phyloP scores from a whole-genome alignment of 2,113 vertebrate genomes.

The Pterophyllum scalare region DNA sequence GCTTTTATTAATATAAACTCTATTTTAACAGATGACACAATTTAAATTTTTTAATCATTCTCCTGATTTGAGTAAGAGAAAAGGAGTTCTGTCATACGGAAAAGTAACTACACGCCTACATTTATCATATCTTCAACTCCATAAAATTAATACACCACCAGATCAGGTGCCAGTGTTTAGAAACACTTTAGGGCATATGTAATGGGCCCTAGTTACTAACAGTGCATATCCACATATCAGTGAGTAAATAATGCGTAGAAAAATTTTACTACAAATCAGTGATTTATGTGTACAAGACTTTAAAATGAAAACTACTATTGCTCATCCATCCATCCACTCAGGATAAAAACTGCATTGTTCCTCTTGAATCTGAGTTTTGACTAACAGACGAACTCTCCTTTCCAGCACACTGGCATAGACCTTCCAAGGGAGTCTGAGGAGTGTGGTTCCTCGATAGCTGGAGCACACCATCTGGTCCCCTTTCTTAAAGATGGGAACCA shows the following conservation, averaged over 20 bases:
- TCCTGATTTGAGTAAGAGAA: background rate
- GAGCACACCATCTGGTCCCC: too few species aligned
- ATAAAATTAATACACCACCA: background rate
- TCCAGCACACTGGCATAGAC: too few species aligned
- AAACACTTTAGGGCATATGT: background rate
- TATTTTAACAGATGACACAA: background rate
- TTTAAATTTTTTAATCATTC: background rate
- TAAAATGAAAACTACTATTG: background rate
- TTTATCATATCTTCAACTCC: background rate
- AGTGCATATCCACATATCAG: background rate
- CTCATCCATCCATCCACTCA: too few species aligned
- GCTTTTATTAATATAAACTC: background rate
- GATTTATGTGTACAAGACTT: background rate
- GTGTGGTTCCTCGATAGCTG: too few species aligned
- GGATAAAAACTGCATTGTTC: too few species aligned
- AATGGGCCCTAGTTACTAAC: background rate
- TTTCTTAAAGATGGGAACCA: too few species aligned
- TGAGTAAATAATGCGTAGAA: background rate
- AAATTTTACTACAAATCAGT: background rate
- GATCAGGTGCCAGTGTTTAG: constrained; percentile 1
- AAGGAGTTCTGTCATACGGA: background rate
- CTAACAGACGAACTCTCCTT: too few species aligned
- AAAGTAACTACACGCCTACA: background rate
- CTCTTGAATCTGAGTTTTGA: too few species aligned
- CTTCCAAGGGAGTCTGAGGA: too few species aligned